Conservation (phyloP, 2,888 invertebrate species). For the Idaea aversata region DNA sequence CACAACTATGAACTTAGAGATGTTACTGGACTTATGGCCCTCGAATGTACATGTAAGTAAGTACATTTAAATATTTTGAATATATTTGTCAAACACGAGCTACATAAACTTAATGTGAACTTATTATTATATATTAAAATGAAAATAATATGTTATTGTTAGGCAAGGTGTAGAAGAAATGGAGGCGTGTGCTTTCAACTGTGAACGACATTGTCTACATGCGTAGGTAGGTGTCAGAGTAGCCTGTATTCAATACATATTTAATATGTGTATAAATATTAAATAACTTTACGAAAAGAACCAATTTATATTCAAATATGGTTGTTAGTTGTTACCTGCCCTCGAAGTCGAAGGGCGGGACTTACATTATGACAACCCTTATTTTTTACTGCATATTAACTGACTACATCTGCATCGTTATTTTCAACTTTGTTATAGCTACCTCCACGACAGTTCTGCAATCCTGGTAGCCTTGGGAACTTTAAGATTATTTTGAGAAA, state of each 20-base stretch:
- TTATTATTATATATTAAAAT: not conserved
- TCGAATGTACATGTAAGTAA: too few species aligned
- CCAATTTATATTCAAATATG: not conserved
- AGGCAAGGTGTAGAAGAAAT: not conserved
- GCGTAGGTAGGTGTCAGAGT: not conserved
- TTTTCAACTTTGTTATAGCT: not conserved
- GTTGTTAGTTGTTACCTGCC: not conserved
- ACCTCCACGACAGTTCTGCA: not conserved
- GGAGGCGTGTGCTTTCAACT: not conserved
- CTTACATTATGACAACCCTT: conserved; percentile 1
- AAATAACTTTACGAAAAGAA: not conserved
- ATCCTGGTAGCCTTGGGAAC: not conserved
- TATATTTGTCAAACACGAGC: not conserved
- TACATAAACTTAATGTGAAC: not conserved
- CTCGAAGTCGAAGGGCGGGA: not conserved
- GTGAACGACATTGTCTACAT: not conserved
- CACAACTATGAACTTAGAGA: too few species aligned
- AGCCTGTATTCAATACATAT: not conserved
- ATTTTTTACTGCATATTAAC: not conserved
- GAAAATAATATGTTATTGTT: not conserved
- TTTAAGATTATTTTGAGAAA: not conserved
- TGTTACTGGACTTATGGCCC: too few species aligned
- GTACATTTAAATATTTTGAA: not conserved
- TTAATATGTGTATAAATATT: not conserved
- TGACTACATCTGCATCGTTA: not conserved